Evolutionary conservation across 2,113 vertebrate species (phyloP).

Genomic region (Proterorhinus semilunaris): DNA sequence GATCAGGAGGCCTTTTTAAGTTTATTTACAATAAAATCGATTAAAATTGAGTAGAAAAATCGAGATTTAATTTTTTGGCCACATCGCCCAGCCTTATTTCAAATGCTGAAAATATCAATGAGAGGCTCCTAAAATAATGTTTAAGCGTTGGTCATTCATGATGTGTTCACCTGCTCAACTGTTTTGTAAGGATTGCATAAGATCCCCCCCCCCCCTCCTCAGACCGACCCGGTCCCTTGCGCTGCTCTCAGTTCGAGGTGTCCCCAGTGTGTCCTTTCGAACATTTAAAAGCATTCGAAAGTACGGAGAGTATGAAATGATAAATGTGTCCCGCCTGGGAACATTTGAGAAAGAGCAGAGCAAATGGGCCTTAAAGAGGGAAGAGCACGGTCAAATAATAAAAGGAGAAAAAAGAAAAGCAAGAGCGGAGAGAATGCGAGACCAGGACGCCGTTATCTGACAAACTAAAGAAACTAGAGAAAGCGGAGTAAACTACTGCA

Average conservation of each 20-base stretch:
- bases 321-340: constrained; percentile 18
- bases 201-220: too few relatives aligned
- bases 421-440: neutral
- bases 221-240: constrained; percentile 2
- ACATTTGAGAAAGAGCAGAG: constrained; percentile 18
- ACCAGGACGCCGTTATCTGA: neutral
- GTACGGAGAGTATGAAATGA: constrained; percentile 2
- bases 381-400: neutral
- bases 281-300: constrained; percentile 7
- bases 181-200: neutral
- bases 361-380: neutral
- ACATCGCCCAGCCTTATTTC: too few relatives aligned
- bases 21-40: too few relatives aligned
- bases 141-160: too few relatives aligned
- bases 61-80: too few relatives aligned
- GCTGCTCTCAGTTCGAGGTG: constrained; percentile 32
- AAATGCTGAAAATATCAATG: too few relatives aligned
- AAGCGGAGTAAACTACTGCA: neutral
- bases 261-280: constrained; percentile 32
- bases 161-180: too few relatives aligned
- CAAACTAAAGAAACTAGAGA: neutral
- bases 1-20: too few relatives aligned
- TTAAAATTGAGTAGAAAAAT: too few relatives aligned
- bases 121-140: too few relatives aligned
- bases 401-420: neutral